Evolutionary conservation across 2,113 vertebrate species (phyloP).

Genomic region (Megaleporinus macrocephalus): DNA sequence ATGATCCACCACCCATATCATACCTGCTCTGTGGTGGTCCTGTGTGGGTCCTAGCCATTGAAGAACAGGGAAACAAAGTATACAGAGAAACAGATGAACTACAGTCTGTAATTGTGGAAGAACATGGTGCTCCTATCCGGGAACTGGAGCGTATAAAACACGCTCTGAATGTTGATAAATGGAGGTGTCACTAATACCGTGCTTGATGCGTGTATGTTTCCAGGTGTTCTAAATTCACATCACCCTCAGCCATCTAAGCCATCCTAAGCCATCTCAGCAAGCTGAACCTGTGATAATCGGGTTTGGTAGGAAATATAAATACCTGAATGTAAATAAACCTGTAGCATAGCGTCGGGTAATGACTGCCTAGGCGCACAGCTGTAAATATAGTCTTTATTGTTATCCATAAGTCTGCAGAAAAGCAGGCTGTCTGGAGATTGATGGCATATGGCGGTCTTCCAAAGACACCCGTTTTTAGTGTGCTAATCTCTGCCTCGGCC

Average conservation of each 20-base stretch:
- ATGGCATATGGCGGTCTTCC: slow-evolving; percentile 62
- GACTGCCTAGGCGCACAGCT: neutral
- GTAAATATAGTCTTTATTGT: slow-evolving; percentile 66
- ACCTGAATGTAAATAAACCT: neutral
- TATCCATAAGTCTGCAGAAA: slow-evolving; percentile 61
- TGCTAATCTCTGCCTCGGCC: slow-evolving; percentile 58
- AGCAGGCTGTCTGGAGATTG: slow-evolving; percentile 58
- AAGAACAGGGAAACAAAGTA: too few species aligned
- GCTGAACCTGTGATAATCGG: neutral
- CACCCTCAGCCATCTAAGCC: neutral
- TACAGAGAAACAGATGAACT: too few species aligned
- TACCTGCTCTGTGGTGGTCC: too few species aligned
- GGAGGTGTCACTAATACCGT: neutral
- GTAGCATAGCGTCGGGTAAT: neutral
- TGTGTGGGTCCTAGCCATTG: too few species aligned
- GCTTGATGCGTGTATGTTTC: neutral
- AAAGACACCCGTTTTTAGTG: slow-evolving; percentile 66
- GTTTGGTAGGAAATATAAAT: neutral
- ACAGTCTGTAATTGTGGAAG: too few species aligned
- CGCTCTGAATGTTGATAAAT: too few species aligned
- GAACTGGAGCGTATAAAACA: too few species aligned
- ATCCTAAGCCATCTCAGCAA: neutral
- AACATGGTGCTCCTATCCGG: too few species aligned
- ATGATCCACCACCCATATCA: too few species aligned
- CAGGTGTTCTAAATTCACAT: neutral